Evolutionary conservation across 2,797 vertebrate species (phyloP).

Genomic region (Gadopsis bispinosus): DNA sequence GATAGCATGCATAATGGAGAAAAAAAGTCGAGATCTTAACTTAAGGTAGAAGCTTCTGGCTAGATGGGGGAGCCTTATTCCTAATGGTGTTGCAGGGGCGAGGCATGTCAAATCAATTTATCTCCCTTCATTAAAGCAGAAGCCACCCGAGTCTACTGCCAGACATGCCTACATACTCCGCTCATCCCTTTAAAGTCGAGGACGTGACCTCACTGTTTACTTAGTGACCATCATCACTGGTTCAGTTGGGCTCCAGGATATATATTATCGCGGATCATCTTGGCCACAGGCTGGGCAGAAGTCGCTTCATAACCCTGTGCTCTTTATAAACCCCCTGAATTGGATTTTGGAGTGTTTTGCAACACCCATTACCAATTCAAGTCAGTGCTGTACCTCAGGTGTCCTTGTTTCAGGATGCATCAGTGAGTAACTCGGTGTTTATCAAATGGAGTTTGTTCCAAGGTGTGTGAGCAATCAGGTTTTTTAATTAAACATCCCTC

Average conservation of each 20-base stretch:
- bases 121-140: constrained; percentile 57
- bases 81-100: constrained; percentile 50
- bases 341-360: constrained; percentile 29
- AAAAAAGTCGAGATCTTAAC: constrained; percentile 42
- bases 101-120: constrained; percentile 63
- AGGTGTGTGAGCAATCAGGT: constrained; percentile 52
- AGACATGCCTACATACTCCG: constrained; percentile 24
- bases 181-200: constrained; percentile 52
- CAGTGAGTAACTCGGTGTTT: constrained; percentile 56
- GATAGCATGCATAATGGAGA: constrained; percentile 55
- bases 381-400: constrained; percentile 26
- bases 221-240: constrained; percentile 49
- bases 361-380: constrained; percentile 50
- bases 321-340: constrained; percentile 40
- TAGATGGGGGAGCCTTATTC: constrained; percentile 18
- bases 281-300: background rate
- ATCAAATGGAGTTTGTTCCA: constrained; percentile 62
- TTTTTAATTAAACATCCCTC: constrained; percentile 63
- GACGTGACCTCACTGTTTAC: constrained; percentile 52
- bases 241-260: constrained; percentile 22
- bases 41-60: constrained; percentile 28
- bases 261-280: constrained; percentile 27
- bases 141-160: constrained; percentile 40
- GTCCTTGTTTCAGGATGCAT: constrained; percentile 58
- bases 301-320: constrained; percentile 15